These are phyloP conservation scores for Spilosoma lubricipeda DNA, from an alignment of 2,888 invertebrate species.

Conservation along the genomic window DNA sequence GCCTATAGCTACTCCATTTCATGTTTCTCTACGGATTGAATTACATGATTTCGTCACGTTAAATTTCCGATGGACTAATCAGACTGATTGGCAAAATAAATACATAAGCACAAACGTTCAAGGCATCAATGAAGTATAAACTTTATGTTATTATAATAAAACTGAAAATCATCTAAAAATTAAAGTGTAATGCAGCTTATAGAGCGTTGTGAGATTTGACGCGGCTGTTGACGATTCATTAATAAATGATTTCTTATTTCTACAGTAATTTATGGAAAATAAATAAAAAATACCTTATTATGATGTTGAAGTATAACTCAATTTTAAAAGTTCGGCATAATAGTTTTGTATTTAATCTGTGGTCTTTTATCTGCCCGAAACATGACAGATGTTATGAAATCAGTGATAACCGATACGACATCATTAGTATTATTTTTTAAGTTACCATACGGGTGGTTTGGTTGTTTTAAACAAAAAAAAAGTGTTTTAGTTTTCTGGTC, in stretches of 20 bases:
- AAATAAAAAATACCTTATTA: neutral
- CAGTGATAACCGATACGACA: neutral
- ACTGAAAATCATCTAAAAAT: neutral
- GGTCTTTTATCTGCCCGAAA: neutral
- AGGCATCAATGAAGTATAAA: neutral
- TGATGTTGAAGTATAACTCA: neutral
- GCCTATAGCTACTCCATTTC: too few relatives aligned
- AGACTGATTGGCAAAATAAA: too few relatives aligned
- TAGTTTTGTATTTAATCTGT: neutral
- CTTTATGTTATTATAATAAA: neutral
- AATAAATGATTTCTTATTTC: too few relatives aligned
- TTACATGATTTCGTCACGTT: too few relatives aligned
- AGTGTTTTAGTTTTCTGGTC: conserved; percentile 31
- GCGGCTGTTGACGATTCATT: too few relatives aligned
- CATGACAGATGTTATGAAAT: neutral
- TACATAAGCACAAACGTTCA: neutral
- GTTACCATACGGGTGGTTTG: conserved; percentile 50
- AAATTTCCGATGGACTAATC: too few relatives aligned
- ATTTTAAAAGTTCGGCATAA: neutral
- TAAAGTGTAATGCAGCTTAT: neutral
- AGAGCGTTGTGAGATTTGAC: too few relatives aligned
- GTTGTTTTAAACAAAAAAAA: conserved; percentile 35
- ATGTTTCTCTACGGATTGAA: too few relatives aligned
- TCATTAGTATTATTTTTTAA: conserved; percentile 20
- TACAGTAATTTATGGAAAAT: too few relatives aligned